These are phyloP conservation scores for Noctua janthina DNA, from an alignment of 2,888 invertebrate genomes.

Conservation along the genomic window DNA sequence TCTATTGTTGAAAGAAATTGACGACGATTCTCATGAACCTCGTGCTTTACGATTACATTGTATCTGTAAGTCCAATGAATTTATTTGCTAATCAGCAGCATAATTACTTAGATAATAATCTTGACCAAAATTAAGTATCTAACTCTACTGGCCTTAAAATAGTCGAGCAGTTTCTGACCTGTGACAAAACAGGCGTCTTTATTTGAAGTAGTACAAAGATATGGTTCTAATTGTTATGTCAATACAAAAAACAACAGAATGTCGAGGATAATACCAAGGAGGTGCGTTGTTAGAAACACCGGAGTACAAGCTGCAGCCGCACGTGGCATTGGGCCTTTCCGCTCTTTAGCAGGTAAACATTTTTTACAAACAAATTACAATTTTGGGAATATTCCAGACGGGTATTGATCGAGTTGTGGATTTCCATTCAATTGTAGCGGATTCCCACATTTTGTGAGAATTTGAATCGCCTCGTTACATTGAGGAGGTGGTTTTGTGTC, in stretches of 20 bases:
- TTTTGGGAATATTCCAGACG: slow-evolving; percentile 82
- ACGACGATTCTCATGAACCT: slow-evolving; percentile 72
- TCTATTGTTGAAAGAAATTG: slow-evolving; percentile 85
- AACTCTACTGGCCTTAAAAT: background rate
- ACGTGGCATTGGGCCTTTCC: slow-evolving; percentile 89
- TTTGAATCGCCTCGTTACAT: slow-evolving; percentile 60
- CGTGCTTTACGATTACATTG: slow-evolving; percentile 56
- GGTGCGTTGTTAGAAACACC: slow-evolving; percentile 61
- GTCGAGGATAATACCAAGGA: slow-evolving; percentile 66
- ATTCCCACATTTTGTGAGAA: slow-evolving; percentile 73
- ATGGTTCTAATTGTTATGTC: slow-evolving; percentile 67
- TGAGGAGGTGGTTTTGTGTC: slow-evolving; percentile 54
- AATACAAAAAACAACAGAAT: slow-evolving; percentile 67
- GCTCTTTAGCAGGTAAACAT: slow-evolving; percentile 88
- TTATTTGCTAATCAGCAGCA: slow-evolving; percentile 18
- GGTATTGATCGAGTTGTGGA: slow-evolving; percentile 73
- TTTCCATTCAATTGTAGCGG: slow-evolving; percentile 72
- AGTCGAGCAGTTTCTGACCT: background rate
- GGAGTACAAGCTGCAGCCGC: slow-evolving; percentile 84
- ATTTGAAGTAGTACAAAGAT: slow-evolving; percentile 50
- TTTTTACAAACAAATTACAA: slow-evolving; percentile 83
- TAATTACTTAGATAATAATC: background rate
- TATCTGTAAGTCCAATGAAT: slow-evolving; percentile 24
- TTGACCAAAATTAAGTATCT: slow-evolving; percentile 2
- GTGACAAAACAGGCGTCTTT: slow-evolving; percentile 29